Evolutionary conservation across 2,797 vertebrate genomes (phyloP), one percentile per base, ranked within the genome.

Genomic region (Semaprochilodus insignis): DNA sequence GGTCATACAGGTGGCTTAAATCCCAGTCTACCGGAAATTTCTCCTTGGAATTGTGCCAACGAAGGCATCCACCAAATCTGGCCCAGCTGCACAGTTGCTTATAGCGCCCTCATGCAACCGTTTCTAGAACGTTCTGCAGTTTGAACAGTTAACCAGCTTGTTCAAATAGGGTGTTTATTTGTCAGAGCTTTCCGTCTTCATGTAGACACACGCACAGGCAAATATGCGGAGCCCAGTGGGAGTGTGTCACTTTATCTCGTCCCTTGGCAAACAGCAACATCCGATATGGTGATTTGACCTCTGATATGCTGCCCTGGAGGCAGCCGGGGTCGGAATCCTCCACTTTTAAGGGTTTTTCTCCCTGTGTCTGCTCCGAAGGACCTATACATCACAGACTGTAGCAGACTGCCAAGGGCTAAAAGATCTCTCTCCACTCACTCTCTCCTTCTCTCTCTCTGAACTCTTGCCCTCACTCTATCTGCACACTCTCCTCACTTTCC

Each of bases 251-350:
- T 89, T 78, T 67, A 86, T 81, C 89, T 90, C 81, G 84, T 91
- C 85, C 78, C 87, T 88, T 75, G 6, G 82, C 89, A 85, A 93
- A 92, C 93, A 92, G 93, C 92, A 94, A 94, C 94, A 94, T 95
- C 93, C 91, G 92, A 93, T 90, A 85, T 90, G 86, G 91, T 93
- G 93, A 94, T 94, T 93, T 94, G 91, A 94, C 92, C 93, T 94
- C 91, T 95, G 90, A 94, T 93, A 89, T 88, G 92, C 90, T 93
- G 92, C 91, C 88, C 87, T 85, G 21, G 78, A 10, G 85, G 81
- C 83, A 5, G 27, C 40, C 19, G 44, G 23, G 44, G 8, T 80
- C 71, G 15, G 63, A 67, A 81, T 63, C 65, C 75, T 66, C 69
- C 71, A 63, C 70, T 57, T 81, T 54, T 55, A n/a, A 79, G 82